Evolutionary conservation across 2,888 invertebrate species (phyloP).

Genomic region (Leptarthrus brevirostris): DNA sequence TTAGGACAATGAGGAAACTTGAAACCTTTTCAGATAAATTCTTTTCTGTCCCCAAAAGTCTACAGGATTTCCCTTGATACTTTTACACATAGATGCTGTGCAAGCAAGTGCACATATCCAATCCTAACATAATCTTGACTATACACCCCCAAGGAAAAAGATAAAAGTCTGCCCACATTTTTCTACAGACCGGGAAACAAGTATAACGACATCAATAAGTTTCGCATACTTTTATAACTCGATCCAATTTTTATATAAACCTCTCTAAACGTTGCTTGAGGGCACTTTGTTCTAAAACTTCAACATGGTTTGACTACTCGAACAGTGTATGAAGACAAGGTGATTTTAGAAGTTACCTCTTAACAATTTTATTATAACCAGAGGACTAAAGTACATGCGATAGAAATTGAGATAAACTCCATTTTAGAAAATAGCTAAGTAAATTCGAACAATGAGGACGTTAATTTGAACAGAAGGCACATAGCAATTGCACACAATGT

Average conservation of each 20-base stretch:
- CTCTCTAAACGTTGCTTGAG: slow-evolving; percentile 13
- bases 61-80: slow-evolving; percentile 24
- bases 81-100: slow-evolving; percentile 49
- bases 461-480: too few species aligned
- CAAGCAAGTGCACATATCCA: slow-evolving; percentile 55
- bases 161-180: neutral
- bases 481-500: too few species aligned
- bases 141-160: slow-evolving; percentile 21
- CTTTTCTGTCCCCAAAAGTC: slow-evolving; percentile 6
- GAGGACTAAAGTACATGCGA: neutral
- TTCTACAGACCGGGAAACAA: neutral
- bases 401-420: neutral
- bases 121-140: neutral
- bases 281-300: slow-evolving; percentile 11
- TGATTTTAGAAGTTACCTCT: neutral
- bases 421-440: neutral
- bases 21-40: slow-evolving; percentile 37
- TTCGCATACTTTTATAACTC: slow-evolving; percentile 13
- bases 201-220: slow-evolving; percentile 21
- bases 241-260: slow-evolving; percentile 25
- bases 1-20: slow-evolving; percentile 36
- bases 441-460: neutral
- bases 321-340: neutral
- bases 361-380: slow-evolving; percentile 3
- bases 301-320: neutral